Conservation (phyloP, 2,797 vertebrate species). For the Hirundo rustica region DNA sequence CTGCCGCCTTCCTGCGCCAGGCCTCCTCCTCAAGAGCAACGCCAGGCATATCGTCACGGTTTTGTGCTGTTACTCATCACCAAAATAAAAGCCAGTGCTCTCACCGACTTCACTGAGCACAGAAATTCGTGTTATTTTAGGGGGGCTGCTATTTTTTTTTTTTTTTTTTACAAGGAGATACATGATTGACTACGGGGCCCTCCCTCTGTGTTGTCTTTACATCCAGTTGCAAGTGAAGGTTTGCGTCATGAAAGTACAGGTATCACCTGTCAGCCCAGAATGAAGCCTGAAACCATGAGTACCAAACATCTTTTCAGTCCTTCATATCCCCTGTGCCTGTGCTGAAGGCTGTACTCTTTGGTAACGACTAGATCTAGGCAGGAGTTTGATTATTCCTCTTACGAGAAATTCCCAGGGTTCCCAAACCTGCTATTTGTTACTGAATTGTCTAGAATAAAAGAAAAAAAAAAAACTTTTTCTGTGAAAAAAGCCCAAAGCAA, state of each 20-base stretch:
- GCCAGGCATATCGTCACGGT: rapidly evolving
- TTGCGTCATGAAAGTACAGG: background rate
- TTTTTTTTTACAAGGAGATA: background rate
- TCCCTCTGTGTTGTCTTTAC: background rate
- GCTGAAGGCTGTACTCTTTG: background rate
- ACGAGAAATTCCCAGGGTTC: background rate
- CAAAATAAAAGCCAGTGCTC: background rate
- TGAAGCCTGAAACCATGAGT: background rate
- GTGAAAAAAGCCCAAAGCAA: background rate
- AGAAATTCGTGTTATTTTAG: background rate
- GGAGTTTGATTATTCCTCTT: background rate
- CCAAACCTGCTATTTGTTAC: background rate
- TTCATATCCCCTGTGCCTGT: background rate
- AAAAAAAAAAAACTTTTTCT: background rate
- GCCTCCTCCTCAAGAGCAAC: background rate
- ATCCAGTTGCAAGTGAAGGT: background rate
- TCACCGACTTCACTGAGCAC: background rate
- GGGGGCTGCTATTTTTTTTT: rapidly evolving
- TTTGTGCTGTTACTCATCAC: background rate
- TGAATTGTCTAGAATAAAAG: background rate
- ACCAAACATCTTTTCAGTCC: background rate
- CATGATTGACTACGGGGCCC: background rate
- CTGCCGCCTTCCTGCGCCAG: background rate
- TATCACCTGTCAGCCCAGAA: background rate
- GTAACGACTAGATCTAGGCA: background rate